Conservation (phyloP, 2,888 invertebrate species). For the Unio delphinus region DNA sequence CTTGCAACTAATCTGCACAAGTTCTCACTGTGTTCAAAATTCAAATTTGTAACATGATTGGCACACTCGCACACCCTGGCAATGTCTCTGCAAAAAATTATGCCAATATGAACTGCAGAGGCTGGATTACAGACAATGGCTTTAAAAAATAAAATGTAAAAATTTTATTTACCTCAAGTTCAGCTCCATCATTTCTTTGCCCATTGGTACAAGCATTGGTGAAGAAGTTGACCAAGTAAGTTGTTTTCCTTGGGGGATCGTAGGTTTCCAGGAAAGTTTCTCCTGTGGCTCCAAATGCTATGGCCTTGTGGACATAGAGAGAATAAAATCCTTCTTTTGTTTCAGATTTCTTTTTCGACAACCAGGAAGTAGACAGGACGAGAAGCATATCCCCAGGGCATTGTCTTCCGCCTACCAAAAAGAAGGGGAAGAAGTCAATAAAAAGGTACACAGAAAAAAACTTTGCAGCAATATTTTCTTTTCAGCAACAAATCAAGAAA, state of each 20-base stretch:
- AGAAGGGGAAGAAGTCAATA: neutral
- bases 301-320: constrained; percentile 44
- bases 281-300: constrained; percentile 42
- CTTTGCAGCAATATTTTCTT: no score
- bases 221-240: constrained; percentile 49
- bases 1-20: no score
- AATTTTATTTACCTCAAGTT: constrained; percentile 10
- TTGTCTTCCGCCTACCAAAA: constrained; percentile 41
- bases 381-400: constrained; percentile 44
- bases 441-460: no score
- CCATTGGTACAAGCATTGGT: constrained; percentile 37
- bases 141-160: no score
- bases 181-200: constrained; percentile 29
- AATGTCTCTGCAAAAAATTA: no score
- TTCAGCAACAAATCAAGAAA: no score
- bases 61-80: no score
- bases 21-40: no score
- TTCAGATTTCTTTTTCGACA: constrained; percentile 22
- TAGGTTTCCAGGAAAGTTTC: constrained; percentile 43
- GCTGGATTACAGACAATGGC: no score
- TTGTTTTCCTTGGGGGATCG: constrained; percentile 37
- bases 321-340: constrained; percentile 14
- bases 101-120: no score
- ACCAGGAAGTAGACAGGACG: constrained; percentile 41
- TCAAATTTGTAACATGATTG: no score